Conservation (phyloP, 2,888 invertebrate genomes). For the Abrostola tripartita region DNA sequence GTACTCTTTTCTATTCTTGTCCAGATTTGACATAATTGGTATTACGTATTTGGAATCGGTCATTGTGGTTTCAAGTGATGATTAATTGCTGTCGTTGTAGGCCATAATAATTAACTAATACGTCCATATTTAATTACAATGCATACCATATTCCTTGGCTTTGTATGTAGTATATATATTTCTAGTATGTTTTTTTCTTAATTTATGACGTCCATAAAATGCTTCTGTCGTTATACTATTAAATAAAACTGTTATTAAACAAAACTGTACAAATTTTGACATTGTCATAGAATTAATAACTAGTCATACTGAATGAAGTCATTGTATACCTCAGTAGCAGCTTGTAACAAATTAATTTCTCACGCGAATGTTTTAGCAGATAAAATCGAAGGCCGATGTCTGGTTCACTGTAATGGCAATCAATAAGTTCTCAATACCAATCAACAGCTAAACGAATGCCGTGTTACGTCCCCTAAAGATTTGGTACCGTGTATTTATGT, state of each 20-base stretch:
- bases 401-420: constrained; percentile 54
- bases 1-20: constrained; percentile 4
- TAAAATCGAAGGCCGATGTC: constrained; percentile 70
- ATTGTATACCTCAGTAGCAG: constrained; percentile 23
- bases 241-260: too few species aligned
- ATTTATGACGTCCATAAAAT: too few species aligned
- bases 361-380: constrained; percentile 58
- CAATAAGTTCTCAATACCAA: constrained; percentile 53
- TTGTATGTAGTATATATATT: background rate
- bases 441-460: constrained; percentile 57
- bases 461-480: constrained; percentile 48
- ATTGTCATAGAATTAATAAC: constrained; percentile 9
- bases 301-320: constrained; percentile 6
- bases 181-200: too few species aligned
- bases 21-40: constrained; percentile 10
- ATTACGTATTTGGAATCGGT: constrained; percentile 23
- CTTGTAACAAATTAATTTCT: constrained; percentile 61
- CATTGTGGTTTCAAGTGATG: constrained; percentile 33
- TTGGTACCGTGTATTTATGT: constrained; percentile 9
- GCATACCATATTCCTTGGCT: background rate
- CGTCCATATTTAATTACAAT: too few species aligned
- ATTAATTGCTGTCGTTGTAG: constrained; percentile 16
- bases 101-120: background rate
- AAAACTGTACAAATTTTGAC: background rate
- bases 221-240: too few species aligned